A percentile compares a stretch with the other conserved stretches of the same genome.
Evolutionary conservation across 2,797 vertebrate species (phyloP).

Genomic region (Oceanodroma leucorhoa): DNA sequence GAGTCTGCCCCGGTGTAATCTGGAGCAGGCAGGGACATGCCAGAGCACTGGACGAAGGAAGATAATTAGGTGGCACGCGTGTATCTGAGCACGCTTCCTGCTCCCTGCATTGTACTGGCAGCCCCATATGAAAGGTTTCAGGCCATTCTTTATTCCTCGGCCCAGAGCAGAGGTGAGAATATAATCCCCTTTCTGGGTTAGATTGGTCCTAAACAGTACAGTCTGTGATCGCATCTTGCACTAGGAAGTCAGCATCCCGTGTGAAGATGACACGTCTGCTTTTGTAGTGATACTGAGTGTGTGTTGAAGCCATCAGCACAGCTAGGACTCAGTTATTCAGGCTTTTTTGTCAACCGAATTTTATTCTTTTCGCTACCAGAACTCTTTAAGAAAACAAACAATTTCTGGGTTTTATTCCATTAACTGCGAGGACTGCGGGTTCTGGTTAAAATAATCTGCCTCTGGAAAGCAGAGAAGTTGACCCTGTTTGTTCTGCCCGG

Average conservation of each 20-base stretch:
- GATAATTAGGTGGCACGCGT: neutral
- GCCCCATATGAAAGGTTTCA: neutral
- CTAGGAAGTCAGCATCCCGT: neutral
- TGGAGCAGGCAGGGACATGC: neutral
- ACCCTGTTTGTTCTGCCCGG: slow-evolving; percentile 6
- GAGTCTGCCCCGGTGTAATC: neutral
- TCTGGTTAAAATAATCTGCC: neutral
- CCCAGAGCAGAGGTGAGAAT: neutral
- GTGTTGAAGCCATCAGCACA: neutral
- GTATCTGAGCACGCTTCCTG: neutral
- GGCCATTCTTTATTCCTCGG: neutral
- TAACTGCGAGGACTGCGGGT: neutral
- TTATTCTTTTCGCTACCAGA: neutral
- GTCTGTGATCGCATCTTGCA: neutral
- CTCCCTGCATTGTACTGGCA: neutral
- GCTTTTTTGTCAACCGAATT: neutral
- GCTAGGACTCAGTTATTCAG: neutral
- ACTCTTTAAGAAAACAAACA: neutral
- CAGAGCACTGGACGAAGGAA: neutral
- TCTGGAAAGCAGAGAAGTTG: neutral
- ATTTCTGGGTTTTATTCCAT: neutral
- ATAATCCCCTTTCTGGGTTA: neutral
- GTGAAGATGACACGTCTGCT: neutral
- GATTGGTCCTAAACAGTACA: neutral
- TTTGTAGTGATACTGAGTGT: neutral